Conservation (phyloP, 2,797 vertebrate species). For the Manis pentadactyla region DNA sequence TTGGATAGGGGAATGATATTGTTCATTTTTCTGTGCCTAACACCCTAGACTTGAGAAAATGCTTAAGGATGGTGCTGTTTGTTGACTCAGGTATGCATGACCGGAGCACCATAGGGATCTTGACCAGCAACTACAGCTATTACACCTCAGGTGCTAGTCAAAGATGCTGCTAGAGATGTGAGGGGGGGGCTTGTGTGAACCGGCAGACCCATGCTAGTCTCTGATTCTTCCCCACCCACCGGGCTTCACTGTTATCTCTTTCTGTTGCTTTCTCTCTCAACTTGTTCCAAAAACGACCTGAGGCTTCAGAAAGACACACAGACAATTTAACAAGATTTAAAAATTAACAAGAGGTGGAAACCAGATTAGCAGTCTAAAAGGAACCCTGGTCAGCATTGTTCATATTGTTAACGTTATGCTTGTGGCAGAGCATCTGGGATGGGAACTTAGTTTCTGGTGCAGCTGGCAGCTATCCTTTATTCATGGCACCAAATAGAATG, state of each 20-base stretch:
- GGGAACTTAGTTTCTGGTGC: background rate
- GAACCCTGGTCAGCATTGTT: background rate
- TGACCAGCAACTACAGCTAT: background rate
- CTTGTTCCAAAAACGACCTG: background rate
- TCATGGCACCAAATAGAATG: background rate
- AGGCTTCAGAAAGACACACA: background rate
- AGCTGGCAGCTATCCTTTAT: background rate
- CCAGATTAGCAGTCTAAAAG: background rate
- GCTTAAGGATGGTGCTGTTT: background rate
- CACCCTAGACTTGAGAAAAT: background rate
- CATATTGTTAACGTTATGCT: background rate
- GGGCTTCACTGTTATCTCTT: background rate
- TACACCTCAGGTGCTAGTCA: background rate
- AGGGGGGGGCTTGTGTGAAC: background rate
- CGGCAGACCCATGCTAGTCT: background rate
- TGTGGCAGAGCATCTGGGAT: background rate
- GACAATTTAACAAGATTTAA: conserved; percentile 3
- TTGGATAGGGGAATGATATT: background rate
- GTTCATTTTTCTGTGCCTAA: background rate
- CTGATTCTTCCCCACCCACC: background rate
- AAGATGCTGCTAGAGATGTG: background rate
- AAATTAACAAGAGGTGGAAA: background rate
- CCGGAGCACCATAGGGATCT: background rate
- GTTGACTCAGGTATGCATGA: background rate
- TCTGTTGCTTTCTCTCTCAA: background rate